phyloP scores from a whole-genome alignment of 2,113 vertebrate species.

The Oncorhynchus gorbuscha region DNA sequence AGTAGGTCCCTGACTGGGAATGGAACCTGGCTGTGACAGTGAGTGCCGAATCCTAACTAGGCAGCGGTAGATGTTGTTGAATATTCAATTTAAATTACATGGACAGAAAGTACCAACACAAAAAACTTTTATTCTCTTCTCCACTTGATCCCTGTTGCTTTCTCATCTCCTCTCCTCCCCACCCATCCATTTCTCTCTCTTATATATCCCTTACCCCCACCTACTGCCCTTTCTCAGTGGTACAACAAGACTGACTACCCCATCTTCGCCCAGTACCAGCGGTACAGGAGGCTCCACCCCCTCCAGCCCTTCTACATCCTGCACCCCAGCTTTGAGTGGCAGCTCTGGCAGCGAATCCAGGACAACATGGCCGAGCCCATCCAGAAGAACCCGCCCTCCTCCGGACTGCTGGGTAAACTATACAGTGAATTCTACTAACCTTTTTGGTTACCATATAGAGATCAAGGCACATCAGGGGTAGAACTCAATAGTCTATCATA shows the following conservation, averaged over 20 bases:
- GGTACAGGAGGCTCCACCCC: conserved; percentile 72
- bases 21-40: too few species aligned
- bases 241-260: conserved; percentile 77
- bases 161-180: neutral
- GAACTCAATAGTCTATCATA: neutral
- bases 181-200: neutral
- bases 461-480: neutral
- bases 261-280: conserved; percentile 78
- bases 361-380: conserved; percentile 78
- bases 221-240: conserved; percentile 61
- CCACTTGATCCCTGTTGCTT: neutral
- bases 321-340: conserved; percentile 76
- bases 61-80: too few species aligned
- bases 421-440: neutral
- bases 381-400: conserved; percentile 80
- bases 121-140: neutral
- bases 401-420: conserved; percentile 73
- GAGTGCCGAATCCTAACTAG: too few species aligned
- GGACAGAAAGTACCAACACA: neutral
- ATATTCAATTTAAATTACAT: neutral
- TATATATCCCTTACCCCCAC: neutral
- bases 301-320: conserved; percentile 78
- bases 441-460: neutral
- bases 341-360: conserved; percentile 76
- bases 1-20: too few species aligned